Evolutionary conservation across 1,140 invertebrate species (phyloP).

Genomic region (Philaenus spumarius): DNA sequence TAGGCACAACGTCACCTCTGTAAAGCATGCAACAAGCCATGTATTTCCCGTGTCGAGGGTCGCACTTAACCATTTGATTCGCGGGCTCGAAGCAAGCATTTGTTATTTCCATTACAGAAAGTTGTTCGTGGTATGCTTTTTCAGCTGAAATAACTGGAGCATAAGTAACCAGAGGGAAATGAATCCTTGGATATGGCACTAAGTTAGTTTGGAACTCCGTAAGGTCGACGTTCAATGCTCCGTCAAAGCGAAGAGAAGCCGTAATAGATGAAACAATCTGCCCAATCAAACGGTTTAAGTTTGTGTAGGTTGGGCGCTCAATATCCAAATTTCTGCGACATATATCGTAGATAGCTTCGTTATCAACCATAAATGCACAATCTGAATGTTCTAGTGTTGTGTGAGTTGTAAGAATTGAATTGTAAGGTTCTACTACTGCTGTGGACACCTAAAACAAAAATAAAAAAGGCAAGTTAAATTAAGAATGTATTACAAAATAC

Average conservation of each 20-base stretch:
- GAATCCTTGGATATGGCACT: conserved; percentile 78
- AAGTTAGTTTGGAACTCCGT: conserved; percentile 89
- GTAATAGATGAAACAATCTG: conserved; percentile 81
- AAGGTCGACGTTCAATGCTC: conserved; percentile 80
- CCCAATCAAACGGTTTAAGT: conserved; percentile 73
- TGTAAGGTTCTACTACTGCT: conserved; percentile 67
- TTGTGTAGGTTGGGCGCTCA: conserved; percentile 76
- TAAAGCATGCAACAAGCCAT: conserved; percentile 52
- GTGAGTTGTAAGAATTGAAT: conserved; percentile 55
- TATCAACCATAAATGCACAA: conserved; percentile 71
- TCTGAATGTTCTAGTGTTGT: conserved; percentile 59
- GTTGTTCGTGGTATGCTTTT: conserved; percentile 76
- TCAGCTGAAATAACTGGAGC: conserved; percentile 79
- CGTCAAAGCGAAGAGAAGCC: conserved; percentile 80
- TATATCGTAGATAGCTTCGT: conserved; percentile 89
- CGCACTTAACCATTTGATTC: conserved; percentile 80
- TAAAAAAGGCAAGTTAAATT: neutral
- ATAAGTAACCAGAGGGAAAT: conserved; percentile 67
- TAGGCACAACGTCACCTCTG: conserved; percentile 66
- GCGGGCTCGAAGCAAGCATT: conserved; percentile 56
- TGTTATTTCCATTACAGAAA: conserved; percentile 72
- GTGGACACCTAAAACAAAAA: conserved; percentile 43
- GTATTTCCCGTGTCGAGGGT: conserved; percentile 67
- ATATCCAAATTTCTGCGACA: conserved; percentile 84
- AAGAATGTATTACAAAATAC: conserved; percentile 75